A percentile compares a stretch with the other conserved stretches of the same genome.
These are phyloP conservation scores for Phyllopteryx taeniolatus DNA, from an alignment of 2,113 vertebrate species.

Conservation along the genomic window DNA sequence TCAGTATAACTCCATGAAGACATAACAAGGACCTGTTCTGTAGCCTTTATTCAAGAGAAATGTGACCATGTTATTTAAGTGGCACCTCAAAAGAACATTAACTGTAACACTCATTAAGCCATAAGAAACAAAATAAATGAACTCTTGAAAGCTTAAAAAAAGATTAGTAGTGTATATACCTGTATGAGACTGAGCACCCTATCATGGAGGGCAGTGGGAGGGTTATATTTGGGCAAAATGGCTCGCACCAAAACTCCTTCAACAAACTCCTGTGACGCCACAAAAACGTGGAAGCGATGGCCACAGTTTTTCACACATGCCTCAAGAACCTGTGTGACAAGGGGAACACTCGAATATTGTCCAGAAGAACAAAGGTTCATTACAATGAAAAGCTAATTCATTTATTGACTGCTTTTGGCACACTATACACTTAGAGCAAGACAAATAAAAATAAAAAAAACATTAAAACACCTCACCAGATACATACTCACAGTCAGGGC, in stretches of 20 bases:
- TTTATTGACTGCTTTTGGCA: background rate
- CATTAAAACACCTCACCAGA: background rate
- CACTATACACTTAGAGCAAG: background rate
- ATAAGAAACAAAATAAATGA: background rate
- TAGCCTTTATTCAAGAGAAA: background rate
- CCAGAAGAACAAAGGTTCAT: background rate
- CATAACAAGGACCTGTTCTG: background rate
- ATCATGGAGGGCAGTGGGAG: slow-evolving; percentile 85
- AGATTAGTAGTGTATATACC: slow-evolving; percentile 63
- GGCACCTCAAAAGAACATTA: background rate
- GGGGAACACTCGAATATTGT: background rate
- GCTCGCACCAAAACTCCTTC: slow-evolving; percentile 89
- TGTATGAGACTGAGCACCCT: slow-evolving; percentile 93
- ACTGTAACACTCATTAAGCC: slow-evolving; percentile 7
- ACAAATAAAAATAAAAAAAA: background rate
- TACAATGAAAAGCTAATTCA: background rate
- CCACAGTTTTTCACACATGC: slow-evolving; percentile 97
- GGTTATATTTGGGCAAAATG: slow-evolving; percentile 94
- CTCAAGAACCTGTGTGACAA: slow-evolving; percentile 82
- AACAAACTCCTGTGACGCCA: slow-evolving; percentile 88
- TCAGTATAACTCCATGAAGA: background rate
- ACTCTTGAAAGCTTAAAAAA: background rate
- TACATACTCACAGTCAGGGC: slow-evolving; percentile 82
- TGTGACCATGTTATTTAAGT: background rate
- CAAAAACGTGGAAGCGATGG: slow-evolving; percentile 87